Conservation (phyloP, 2,113 vertebrate species). For the Serinus canaria region DNA sequence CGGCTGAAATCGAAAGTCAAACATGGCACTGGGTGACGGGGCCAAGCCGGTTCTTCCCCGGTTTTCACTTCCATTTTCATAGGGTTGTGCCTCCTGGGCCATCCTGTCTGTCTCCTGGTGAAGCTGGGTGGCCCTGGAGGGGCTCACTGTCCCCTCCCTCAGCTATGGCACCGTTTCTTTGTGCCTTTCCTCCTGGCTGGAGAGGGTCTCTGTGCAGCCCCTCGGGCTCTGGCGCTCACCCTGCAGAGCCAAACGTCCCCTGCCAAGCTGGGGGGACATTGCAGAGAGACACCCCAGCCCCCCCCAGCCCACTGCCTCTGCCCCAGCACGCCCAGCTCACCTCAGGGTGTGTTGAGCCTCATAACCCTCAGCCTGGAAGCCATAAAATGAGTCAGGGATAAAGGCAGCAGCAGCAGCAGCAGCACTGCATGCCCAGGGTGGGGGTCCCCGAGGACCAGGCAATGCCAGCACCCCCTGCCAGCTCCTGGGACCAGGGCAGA, state of each 20-base stretch:
- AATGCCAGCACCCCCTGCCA: not conserved
- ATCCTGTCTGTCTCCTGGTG: rapidly evolving
- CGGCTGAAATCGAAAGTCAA: conserved; percentile 57
- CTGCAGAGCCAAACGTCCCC: not conserved
- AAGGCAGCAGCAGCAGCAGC: not conserved
- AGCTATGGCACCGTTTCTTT: rapidly evolving
- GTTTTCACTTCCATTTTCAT: conserved; percentile 57
- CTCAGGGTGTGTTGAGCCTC: conserved; percentile 6
- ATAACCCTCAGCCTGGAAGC: conserved; percentile 1
- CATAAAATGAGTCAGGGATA: conserved; percentile 48
- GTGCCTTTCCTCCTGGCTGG: not conserved
- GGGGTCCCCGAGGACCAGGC: rapidly evolving
- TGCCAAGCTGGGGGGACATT: rapidly evolving
- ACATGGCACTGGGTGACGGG: not conserved
- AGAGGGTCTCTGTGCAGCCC: not conserved
- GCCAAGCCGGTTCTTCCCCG: not conserved
- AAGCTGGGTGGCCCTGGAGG: not conserved
- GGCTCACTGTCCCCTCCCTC: not conserved
- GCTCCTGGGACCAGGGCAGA: not conserved
- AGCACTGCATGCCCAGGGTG: rapidly evolving
- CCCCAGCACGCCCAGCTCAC: not conserved
- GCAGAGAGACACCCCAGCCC: not conserved
- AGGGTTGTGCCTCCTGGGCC: not conserved
- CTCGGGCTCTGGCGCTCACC: rapidly evolving
- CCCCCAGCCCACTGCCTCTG: not conserved